Percentiles rank a stretch among this genome's conserved stretches.
phyloP scores from a whole-genome alignment of 2,113 vertebrate genomes.

The Meleagris gallopavo region DNA sequence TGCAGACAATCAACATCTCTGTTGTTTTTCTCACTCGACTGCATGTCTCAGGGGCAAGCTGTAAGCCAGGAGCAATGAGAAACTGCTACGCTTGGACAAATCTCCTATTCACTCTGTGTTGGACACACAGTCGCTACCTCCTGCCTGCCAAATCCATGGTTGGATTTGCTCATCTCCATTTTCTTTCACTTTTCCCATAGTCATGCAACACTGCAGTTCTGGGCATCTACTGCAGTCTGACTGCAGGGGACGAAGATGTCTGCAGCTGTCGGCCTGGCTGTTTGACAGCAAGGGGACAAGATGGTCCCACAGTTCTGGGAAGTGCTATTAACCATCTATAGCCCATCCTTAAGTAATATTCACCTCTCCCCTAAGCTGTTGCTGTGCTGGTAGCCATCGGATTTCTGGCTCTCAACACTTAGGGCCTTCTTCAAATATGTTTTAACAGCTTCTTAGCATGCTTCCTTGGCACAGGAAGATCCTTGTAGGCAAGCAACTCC shows the following conservation, averaged over 20 bases:
- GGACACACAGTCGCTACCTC: background rate
- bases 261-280: background rate
- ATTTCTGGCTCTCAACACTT: background rate
- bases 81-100: slow-evolving; percentile 25
- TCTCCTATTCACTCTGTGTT: background rate
- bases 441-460: background rate
- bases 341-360: background rate
- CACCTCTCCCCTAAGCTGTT: background rate
- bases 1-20: background rate
- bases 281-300: background rate
- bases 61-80: slow-evolving; percentile 42
- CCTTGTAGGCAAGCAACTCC: background rate
- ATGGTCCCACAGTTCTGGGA: background rate
- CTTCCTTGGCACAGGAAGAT: background rate
- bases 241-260: background rate
- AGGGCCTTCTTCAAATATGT: background rate
- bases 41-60: slow-evolving; percentile 34
- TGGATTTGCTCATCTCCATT: background rate
- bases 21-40: slow-evolving; percentile 21
- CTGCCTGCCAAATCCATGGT: slow-evolving; percentile 1
- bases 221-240: background rate
- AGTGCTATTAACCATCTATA: background rate
- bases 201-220: background rate
- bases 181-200: background rate
- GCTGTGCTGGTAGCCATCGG: background rate